Evolutionary conservation across 2,888 invertebrate genomes (phyloP).

Genomic region (Spatulosminthurus flaviceps): DNA sequence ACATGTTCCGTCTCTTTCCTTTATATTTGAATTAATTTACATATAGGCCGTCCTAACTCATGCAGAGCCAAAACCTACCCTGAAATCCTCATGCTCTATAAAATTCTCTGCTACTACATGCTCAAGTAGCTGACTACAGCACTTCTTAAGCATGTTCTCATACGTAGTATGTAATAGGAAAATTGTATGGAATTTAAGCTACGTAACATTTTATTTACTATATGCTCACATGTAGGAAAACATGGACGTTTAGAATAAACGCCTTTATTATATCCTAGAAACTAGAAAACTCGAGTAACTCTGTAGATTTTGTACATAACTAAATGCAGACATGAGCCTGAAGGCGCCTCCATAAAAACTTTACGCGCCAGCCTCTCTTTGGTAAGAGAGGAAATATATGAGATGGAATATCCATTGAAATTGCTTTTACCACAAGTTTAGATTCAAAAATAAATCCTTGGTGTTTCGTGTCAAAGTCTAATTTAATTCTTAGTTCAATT

Average conservation of each 20-base stretch:
- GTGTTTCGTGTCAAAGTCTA: conserved; percentile 21
- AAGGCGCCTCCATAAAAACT: conserved; percentile 6
- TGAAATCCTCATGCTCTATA: no score
- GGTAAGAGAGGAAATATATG: neutral
- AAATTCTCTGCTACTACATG: no score
- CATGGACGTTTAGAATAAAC: no score
- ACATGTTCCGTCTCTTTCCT: neutral
- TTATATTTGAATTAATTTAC: neutral
- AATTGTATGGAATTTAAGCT: no score
- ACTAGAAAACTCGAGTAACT: no score
- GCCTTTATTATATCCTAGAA: no score
- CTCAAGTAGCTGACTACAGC: no score
- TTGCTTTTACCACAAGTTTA: neutral
- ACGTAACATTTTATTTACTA: no score
- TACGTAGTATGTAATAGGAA: no score
- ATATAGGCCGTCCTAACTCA: neutral
- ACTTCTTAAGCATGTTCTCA: no score
- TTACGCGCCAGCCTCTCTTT: neutral
- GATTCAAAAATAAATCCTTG: neutral
- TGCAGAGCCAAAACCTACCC: neutral
- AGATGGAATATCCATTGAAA: neutral
- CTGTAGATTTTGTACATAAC: no score
- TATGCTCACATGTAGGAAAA: no score
- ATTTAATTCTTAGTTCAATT: conserved; percentile 13
- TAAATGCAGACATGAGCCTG: neutral